These are phyloP conservation scores for Mesocentrotus franciscanus DNA, from an alignment of 53 echinoderm and acorn worm genomes.

Conservation along the genomic window DNA sequence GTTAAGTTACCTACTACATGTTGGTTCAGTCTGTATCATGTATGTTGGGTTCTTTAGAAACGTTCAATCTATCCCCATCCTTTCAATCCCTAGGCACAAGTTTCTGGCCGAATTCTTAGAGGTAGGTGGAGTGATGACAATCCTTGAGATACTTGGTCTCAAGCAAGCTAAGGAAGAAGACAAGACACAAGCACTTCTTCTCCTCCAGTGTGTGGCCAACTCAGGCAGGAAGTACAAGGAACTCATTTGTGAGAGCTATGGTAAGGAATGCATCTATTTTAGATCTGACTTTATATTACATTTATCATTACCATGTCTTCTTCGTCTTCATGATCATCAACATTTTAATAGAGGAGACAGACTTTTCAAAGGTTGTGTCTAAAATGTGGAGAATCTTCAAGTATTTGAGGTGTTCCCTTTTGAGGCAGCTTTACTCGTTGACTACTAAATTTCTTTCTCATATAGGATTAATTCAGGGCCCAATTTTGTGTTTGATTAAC, in stretches of 20 bases:
- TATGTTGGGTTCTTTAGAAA: not conserved
- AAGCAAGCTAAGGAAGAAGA: slow-evolving; percentile 96
- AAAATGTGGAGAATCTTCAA: not conserved
- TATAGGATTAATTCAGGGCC: not conserved
- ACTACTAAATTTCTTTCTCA: too few relatives aligned
- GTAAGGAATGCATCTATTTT: slow-evolving; percentile 59
- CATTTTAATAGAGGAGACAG: too few relatives aligned
- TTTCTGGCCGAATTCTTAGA: slow-evolving; percentile 94
- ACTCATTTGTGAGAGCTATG: slow-evolving; percentile 97
- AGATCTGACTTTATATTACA: not conserved
- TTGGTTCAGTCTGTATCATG: not conserved
- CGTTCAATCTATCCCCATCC: not conserved
- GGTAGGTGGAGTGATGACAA: slow-evolving; percentile 92
- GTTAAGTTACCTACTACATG: too few relatives aligned
- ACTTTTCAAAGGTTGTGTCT: not conserved
- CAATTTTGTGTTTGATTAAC: not conserved
- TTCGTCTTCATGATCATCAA: too few relatives aligned
- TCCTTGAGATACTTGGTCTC: slow-evolving; percentile 89
- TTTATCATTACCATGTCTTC: not conserved
- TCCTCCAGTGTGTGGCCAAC: slow-evolving; percentile 85
- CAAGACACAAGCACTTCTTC: slow-evolving; percentile 86
- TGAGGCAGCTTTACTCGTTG: too few relatives aligned
- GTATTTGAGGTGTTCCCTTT: not conserved
- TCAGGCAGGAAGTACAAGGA: slow-evolving; percentile 97
- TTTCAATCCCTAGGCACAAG: slow-evolving; percentile 74